A percentile compares a stretch with the other conserved stretches of the same genome.
These are phyloP conservation scores for Heptascelio sp. DNA, from an alignment of 2,888 invertebrate species.

Conservation along the genomic window DNA sequence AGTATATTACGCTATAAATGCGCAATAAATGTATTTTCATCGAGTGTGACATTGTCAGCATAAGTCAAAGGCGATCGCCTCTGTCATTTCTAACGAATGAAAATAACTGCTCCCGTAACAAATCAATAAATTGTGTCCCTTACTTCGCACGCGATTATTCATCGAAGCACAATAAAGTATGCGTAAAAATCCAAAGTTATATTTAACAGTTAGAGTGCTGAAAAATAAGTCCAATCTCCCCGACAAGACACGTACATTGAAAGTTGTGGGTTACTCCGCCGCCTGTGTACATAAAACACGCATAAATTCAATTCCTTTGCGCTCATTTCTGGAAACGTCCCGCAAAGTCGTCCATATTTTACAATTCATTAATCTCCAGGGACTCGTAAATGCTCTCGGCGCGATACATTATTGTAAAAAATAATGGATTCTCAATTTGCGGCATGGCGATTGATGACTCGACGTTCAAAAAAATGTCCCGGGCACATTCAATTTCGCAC, in stretches of 20 bases:
- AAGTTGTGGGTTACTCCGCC: neutral
- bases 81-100: too few species aligned
- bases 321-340: slow-evolving; percentile 5
- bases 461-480: slow-evolving; percentile 31
- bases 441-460: slow-evolving; percentile 24
- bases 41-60: too few species aligned
- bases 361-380: slow-evolving; percentile 40
- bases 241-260: neutral
- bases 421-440: slow-evolving; percentile 35
- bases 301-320: slow-evolving; percentile 37
- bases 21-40: too few species aligned
- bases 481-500: slow-evolving; percentile 30
- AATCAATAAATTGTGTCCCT: too few species aligned
- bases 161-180: too few species aligned
- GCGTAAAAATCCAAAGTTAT: too few species aligned
- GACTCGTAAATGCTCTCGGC: slow-evolving; percentile 41
- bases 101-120: too few species aligned
- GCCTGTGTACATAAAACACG: neutral
- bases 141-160: too few species aligned
- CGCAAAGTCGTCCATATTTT: slow-evolving; percentile 26
- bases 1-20: too few species aligned
- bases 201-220: too few species aligned
- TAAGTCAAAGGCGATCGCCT: too few species aligned
- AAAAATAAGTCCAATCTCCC: neutral
- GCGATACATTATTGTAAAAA: slow-evolving; percentile 36